Evolutionary conservation across 2,888 invertebrate species (phyloP).

Genomic region (Furcula furcula): DNA sequence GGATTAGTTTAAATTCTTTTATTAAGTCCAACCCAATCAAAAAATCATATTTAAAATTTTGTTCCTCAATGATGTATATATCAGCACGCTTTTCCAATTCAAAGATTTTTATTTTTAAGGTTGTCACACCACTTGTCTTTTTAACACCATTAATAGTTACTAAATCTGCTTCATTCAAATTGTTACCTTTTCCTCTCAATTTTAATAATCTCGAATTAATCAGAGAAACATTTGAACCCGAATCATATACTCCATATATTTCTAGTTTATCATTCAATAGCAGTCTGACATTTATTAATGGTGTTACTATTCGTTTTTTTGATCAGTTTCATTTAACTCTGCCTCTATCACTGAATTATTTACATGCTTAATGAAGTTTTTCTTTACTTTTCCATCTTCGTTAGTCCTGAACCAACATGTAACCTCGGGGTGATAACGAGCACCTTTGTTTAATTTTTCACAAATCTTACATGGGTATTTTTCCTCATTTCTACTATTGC

Average conservation of each 20-base stretch:
- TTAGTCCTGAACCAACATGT: too few relatives aligned
- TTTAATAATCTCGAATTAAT: slow-evolving; percentile 27
- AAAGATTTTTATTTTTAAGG: too few relatives aligned
- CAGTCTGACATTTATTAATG: slow-evolving; percentile 21
- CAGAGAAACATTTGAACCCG: slow-evolving; percentile 34
- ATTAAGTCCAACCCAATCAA: slow-evolving; percentile 1
- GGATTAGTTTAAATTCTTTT: slow-evolving; percentile 5
- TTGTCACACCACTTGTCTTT: slow-evolving; percentile 10
- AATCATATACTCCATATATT: slow-evolving; percentile 29
- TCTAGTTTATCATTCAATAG: slow-evolving; percentile 25
- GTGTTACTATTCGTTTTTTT: slow-evolving; percentile 23
- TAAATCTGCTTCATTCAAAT: slow-evolving; percentile 7
- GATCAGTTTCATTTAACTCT: slow-evolving; percentile 17
- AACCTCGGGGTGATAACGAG: too few relatives aligned
- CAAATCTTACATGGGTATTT: too few relatives aligned
- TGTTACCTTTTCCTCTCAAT: slow-evolving; percentile 2
- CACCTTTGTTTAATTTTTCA: too few relatives aligned
- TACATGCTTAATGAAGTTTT: not conserved
- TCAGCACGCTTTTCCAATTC: too few relatives aligned
- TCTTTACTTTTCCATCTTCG: too few relatives aligned
- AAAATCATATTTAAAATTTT: too few relatives aligned
- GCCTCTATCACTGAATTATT: slow-evolving; percentile 3
- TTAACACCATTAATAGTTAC: slow-evolving; percentile 15
- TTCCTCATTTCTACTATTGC: too few relatives aligned
- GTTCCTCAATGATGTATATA: too few relatives aligned